Conservation (phyloP, 2,113 vertebrate species). For the Cyanoderma ruficeps region DNA sequence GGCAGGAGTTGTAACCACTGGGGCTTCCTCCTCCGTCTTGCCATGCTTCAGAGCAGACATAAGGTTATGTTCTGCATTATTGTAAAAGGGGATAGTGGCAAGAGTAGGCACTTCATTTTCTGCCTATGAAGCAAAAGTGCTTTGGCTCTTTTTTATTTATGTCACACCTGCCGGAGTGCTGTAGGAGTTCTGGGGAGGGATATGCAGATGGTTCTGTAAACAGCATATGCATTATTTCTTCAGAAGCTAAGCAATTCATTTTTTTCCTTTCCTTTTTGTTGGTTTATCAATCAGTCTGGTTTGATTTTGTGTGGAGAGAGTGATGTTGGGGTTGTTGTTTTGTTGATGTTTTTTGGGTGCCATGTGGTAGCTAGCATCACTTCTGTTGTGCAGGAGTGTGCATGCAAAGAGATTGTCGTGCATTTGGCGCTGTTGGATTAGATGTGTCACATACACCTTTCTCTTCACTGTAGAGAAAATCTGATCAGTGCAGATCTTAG, state of each 20-base stretch:
- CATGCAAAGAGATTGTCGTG: not conserved
- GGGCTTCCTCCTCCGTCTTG: not conserved
- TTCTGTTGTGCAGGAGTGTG: not conserved
- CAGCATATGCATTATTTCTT: not conserved
- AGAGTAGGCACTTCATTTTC: not conserved
- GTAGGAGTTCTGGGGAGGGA: not conserved
- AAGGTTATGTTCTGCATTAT: not conserved
- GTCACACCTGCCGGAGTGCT: accelerated
- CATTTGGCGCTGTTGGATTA: not conserved
- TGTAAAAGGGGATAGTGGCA: not conserved
- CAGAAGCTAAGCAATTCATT: not conserved
- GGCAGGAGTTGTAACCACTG: not conserved
- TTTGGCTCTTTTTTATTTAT: not conserved
- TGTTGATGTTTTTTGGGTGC: not conserved
- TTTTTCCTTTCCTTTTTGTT: not conserved
- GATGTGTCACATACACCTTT: not conserved
- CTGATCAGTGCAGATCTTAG: not conserved
- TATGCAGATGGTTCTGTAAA: not conserved
- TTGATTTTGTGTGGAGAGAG: not conserved
- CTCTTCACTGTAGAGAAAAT: not conserved
- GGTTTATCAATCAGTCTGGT: not conserved
- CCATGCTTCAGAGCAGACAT: not conserved
- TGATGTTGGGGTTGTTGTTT: not conserved
- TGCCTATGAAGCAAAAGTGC: not conserved
- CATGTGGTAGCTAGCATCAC: not conserved